Evolutionary conservation across 2,797 vertebrate genomes (phyloP).

Genomic region (Sebastes matsubarae): DNA sequence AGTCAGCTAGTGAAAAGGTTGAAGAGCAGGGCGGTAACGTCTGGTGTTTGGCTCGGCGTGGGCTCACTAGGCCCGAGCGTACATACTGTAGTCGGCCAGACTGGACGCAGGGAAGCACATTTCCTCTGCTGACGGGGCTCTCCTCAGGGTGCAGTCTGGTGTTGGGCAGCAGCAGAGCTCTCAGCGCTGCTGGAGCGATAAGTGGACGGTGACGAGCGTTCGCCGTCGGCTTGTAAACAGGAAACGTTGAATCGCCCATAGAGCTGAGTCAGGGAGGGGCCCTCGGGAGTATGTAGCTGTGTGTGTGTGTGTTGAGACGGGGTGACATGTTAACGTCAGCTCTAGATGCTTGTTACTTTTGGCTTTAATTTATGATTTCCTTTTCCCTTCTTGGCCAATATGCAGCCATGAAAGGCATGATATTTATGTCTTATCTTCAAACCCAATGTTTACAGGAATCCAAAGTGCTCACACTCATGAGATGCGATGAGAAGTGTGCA

Average conservation of each 20-base stretch:
- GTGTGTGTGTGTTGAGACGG: neutral
- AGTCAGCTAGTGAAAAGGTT: neutral
- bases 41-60: neutral
- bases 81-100: neutral
- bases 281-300: constrained; percentile 31
- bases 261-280: constrained; percentile 59
- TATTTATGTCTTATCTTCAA: constrained; percentile 1
- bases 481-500: neutral
- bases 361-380: constrained; percentile 5
- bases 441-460: neutral
- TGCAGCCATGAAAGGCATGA: neutral
- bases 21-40: neutral
- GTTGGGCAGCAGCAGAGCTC: constrained; percentile 35
- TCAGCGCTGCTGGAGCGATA: constrained; percentile 50
- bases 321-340: neutral
- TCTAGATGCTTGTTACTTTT: neutral
- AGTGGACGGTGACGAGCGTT: constrained; percentile 65
- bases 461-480: neutral
- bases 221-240: constrained; percentile 77
- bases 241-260: constrained; percentile 77
- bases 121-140: constrained; percentile 34
- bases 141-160: constrained; percentile 45
- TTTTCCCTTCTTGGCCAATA: constrained; percentile 12
- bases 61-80: neutral
- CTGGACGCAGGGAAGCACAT: neutral